These are phyloP conservation scores for Meloidogyne floridensis DNA, from an alignment of 1,140 invertebrate genomes.

Conservation along the genomic window DNA sequence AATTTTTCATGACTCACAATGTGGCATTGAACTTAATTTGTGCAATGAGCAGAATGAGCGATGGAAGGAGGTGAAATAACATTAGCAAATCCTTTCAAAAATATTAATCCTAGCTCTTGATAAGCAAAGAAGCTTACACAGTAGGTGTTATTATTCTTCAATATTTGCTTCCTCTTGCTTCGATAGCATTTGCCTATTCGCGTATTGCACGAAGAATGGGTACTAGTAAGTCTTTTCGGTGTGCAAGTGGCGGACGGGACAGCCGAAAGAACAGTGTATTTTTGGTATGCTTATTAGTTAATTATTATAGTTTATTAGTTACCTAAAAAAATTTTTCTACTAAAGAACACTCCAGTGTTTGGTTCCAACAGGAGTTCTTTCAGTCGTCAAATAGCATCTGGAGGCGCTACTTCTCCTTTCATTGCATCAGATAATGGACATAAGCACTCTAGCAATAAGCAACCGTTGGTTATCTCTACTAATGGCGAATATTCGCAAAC, in stretches of 20 bases:
- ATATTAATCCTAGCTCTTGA: constrained; percentile 51
- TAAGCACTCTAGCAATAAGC: neutral
- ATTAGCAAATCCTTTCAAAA: neutral
- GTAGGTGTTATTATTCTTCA: constrained; percentile 58
- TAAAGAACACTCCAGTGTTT: neutral
- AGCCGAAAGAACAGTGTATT: constrained; percentile 3
- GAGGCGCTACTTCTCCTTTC: neutral
- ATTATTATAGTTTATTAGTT: neutral
- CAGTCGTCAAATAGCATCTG: too few relatives aligned
- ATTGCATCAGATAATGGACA: neutral
- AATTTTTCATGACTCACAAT: constrained; percentile 55
- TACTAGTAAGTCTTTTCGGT: constrained; percentile 11
- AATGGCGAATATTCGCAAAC: neutral
- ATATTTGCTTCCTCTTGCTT: constrained; percentile 57
- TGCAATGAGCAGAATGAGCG: constrained; percentile 65
- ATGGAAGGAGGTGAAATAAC: constrained; percentile 52
- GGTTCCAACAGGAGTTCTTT: too few relatives aligned
- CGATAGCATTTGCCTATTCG: constrained; percentile 63
- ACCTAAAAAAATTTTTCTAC: neutral
- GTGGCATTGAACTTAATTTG: constrained; percentile 55
- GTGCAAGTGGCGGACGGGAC: constrained; percentile 37
- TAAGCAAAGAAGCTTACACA: constrained; percentile 60
- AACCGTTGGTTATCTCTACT: neutral
- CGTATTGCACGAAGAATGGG: constrained; percentile 60
- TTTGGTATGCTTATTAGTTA: neutral